Conservation (phyloP, 2,888 invertebrate species). For the Hololepta plana region DNA sequence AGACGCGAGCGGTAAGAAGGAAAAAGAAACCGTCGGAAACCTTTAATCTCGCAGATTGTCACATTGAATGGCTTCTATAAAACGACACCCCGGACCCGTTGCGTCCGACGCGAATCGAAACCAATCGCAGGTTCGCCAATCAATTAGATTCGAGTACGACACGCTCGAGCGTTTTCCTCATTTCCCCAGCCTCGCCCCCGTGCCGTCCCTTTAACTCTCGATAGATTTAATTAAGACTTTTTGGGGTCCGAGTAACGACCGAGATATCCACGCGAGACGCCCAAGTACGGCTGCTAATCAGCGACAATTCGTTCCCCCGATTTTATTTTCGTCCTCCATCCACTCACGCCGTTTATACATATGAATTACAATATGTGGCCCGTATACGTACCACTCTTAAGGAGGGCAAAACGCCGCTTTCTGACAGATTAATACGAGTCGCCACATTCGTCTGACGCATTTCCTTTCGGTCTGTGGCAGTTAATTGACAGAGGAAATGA, state of each 20-base stretch:
- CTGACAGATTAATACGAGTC: no score
- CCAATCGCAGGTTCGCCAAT: slow-evolving; percentile 20
- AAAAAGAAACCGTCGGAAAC: slow-evolving; percentile 16
- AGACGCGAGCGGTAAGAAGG: slow-evolving; percentile 16
- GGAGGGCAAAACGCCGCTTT: no score
- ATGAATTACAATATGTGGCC: no score
- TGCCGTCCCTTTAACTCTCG: no score
- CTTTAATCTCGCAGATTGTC: slow-evolving; percentile 24
- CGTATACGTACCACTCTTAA: no score
- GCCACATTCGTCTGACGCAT: no score
- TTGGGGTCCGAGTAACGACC: slow-evolving; percentile 16
- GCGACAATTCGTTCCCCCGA: no score
- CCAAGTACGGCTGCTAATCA: no score
- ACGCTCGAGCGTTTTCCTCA: slow-evolving; percentile 16
- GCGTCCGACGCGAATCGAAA: slow-evolving; percentile 11
- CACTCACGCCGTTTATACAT: no score
- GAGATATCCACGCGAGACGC: slow-evolving; percentile 17
- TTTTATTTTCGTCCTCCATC: no score
- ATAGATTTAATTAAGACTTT: slow-evolving; percentile 26
- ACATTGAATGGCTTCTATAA: slow-evolving; percentile 18
- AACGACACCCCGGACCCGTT: slow-evolving; percentile 5
- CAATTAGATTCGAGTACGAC: slow-evolving; percentile 19
- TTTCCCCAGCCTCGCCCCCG: slow-evolving; percentile 16
- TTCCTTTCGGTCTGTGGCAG: no score
- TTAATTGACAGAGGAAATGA: no score